These are phyloP conservation scores for Furcula furcula DNA, from an alignment of 2,888 invertebrate genomes.

Conservation along the genomic window DNA sequence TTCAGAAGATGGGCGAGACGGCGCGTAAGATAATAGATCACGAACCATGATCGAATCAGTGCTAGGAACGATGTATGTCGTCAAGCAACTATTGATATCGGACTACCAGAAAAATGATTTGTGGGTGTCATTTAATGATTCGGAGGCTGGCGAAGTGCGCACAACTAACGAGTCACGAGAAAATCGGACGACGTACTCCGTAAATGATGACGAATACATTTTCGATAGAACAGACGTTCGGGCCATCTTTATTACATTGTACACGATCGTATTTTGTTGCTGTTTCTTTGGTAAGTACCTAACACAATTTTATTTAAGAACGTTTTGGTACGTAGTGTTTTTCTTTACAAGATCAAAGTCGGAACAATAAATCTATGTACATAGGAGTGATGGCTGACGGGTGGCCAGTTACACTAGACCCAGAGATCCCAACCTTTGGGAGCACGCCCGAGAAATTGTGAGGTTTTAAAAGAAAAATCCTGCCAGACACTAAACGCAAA, in stretches of 20 bases:
- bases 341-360: too few species aligned
- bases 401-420: too few species aligned
- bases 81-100: slow-evolving; percentile 46
- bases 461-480: too few species aligned
- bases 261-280: slow-evolving; percentile 89
- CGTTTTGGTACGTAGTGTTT: too few species aligned
- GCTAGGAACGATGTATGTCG: slow-evolving; percentile 49
- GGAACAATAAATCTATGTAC: too few species aligned
- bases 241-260: slow-evolving; percentile 87
- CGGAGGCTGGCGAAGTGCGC: slow-evolving; percentile 22
- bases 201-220: slow-evolving; percentile 84
- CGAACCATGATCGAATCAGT: slow-evolving; percentile 32
- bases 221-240: slow-evolving; percentile 88
- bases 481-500: too few species aligned
- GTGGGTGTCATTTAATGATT: slow-evolving; percentile 40
- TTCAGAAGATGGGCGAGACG: slow-evolving; percentile 47
- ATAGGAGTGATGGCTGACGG: too few species aligned
- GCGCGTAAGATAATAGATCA: slow-evolving; percentile 18
- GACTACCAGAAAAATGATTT: slow-evolving; percentile 42
- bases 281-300: slow-evolving; percentile 90
- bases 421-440: too few species aligned
- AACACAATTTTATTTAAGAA: too few species aligned
- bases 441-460: too few species aligned
- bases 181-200: slow-evolving; percentile 46
- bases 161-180: slow-evolving; percentile 42